Evolutionary conservation across 2,888 invertebrate species (phyloP).

Genomic region (Harpalus rubripes): DNA sequence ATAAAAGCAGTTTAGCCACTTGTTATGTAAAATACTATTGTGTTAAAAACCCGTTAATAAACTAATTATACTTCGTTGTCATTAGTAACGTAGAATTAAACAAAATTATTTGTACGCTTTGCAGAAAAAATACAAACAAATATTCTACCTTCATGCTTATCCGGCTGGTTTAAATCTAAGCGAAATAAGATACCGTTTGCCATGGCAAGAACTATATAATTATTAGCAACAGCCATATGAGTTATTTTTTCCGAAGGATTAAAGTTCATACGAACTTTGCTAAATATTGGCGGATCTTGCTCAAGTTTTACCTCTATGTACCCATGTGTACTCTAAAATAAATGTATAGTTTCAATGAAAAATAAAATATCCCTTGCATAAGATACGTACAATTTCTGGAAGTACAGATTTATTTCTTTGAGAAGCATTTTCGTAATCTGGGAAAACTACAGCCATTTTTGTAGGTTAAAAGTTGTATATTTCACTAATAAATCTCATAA

Average conservation of each 20-base stretch:
- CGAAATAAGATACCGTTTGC: conserved; percentile 89
- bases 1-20: too few relatives aligned
- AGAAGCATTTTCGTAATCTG: conserved; percentile 91
- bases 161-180: conserved; percentile 89
- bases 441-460: conserved; percentile 89
- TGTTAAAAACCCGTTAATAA: too few relatives aligned
- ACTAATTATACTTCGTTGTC: too few relatives aligned
- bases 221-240: conserved; percentile 89
- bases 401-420: conserved; percentile 78
- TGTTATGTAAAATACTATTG: too few relatives aligned
- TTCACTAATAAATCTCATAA: background rate
- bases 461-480: conserved; percentile 23
- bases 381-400: conserved; percentile 78
- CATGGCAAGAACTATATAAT: conserved; percentile 91
- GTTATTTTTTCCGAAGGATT: conserved; percentile 89
- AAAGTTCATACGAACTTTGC: conserved; percentile 89
- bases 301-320: conserved; percentile 82
- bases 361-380: conserved; percentile 27
- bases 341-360: conserved; percentile 68
- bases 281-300: conserved; percentile 91
- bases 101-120: too few relatives aligned
- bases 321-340: conserved; percentile 77
- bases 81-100: too few relatives aligned
- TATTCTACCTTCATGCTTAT: conserved; percentile 86
- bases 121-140: too few relatives aligned